Percentiles rank a stretch among this genome's conserved stretches.
Evolutionary conservation across 2,113 vertebrate species (phyloP).

Genomic region (Daubentonia madagascariensis): DNA sequence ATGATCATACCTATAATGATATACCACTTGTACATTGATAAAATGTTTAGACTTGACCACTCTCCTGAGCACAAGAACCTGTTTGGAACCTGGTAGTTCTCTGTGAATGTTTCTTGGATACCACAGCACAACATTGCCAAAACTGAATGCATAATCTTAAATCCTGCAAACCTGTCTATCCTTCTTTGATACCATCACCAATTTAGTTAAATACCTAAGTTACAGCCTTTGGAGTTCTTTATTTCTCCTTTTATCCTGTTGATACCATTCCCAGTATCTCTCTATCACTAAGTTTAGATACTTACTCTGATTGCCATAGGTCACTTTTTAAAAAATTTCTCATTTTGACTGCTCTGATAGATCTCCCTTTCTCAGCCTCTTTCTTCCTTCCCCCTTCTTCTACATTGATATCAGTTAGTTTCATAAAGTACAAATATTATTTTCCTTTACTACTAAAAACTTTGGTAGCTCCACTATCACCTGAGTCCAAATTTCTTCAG

Average conservation of each 20-base stretch:
- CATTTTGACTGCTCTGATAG: background rate
- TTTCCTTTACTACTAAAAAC: constrained; percentile 1
- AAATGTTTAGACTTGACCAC: background rate
- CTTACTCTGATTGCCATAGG: background rate
- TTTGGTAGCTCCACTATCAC: background rate
- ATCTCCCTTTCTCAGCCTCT: background rate
- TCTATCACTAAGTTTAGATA: background rate
- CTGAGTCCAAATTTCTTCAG: background rate
- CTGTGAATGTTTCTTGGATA: background rate
- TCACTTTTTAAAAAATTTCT: background rate
- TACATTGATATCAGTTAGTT: background rate
- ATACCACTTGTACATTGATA: background rate
- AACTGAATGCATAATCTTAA: background rate
- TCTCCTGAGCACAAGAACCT: background rate
- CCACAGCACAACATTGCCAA: background rate
- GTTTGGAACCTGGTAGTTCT: background rate
- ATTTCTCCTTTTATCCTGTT: background rate
- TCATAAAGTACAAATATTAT: background rate
- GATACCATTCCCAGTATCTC: background rate
- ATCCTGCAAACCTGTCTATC: background rate
- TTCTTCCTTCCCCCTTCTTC: background rate
- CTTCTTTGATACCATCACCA: background rate
- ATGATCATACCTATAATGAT: background rate
- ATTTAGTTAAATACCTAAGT: background rate
- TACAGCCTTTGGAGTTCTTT: background rate